phyloP scores from a whole-genome alignment of 2,797 vertebrate genomes.

The Bradypodion ventrale region DNA sequence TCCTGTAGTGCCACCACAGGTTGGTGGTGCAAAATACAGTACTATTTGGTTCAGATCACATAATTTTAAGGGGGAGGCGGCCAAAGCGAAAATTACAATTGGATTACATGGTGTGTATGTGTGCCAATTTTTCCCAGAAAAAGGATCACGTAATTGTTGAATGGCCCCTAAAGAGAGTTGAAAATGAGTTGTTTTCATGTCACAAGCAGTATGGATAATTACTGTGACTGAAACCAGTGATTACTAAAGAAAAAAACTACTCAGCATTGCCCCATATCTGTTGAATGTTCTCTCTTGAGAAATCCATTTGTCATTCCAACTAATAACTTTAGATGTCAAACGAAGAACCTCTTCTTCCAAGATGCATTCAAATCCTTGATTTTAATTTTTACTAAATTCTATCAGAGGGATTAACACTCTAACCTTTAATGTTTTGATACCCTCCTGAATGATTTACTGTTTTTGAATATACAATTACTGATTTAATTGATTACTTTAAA shows the following conservation, averaged over 20 bases:
- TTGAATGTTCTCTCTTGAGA: not conserved
- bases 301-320: not conserved
- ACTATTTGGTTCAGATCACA: no score
- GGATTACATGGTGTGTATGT: no score
- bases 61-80: no score
- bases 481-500: not conserved
- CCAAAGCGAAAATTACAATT: no score
- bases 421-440: not conserved
- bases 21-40: no score
- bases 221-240: not conserved
- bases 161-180: not conserved
- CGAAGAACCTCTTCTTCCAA: not conserved
- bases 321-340: not conserved
- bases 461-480: not conserved
- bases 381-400: not conserved
- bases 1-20: no score
- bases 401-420: not conserved
- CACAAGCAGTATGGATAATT: not conserved
- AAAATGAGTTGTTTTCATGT: not conserved
- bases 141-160: no score
- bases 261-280: not conserved
- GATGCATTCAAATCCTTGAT: not conserved
- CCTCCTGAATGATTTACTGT: not conserved
- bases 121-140: no score
- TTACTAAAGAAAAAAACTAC: not conserved